Evolutionary conservation across 2,113 vertebrate genomes (phyloP), one percentile per base, ranked within the genome.

Genomic region (Nansenia antarctica): DNA sequence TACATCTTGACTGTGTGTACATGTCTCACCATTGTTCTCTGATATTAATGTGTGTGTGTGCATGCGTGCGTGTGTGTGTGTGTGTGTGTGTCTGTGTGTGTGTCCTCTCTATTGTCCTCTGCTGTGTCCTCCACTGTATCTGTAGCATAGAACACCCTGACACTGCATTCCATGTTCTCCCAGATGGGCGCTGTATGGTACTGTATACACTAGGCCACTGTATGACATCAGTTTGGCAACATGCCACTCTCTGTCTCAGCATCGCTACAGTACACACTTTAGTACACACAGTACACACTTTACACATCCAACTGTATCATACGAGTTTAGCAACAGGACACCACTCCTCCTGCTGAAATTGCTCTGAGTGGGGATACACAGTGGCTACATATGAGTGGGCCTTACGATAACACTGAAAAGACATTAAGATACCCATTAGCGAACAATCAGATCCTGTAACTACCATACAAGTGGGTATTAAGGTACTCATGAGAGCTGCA

Each of bases 401-500:
- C 24, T 30, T 63, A 34, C 20, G 31, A 63, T 66, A 69, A 69
- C 64, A 65, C 71, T 80, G 73, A 74, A 37, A 42, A 68, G 69
- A 73, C 62, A 74, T 47, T 53, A 65, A 49, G 58, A 70, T 66
- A 58, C 47, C 62, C 70, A 71, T 78, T 67, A 70, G 37, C 47
- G 60, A 34, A 54, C 52, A 61, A 63, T 77, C 31, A 59, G 35
- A 68, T 45, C 18, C 18, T 11, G n/a, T 49, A 67, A 35, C 65
- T 70, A 77, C 52, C 32, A 24, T 22, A 61, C 9, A 18, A 61
- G 61, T 65, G 47, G 2, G 49, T 39, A 39, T 68, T 67, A 73
- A 73, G 42, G 62, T 72, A 60, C 55, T 32, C 0, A 2, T 53
- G 37, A 45, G 61, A 63, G 14, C n/a, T n/a, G n/a, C n/a, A n/a